phyloP scores from a whole-genome alignment of 2,888 invertebrate species.

The Epirrita christyi region DNA sequence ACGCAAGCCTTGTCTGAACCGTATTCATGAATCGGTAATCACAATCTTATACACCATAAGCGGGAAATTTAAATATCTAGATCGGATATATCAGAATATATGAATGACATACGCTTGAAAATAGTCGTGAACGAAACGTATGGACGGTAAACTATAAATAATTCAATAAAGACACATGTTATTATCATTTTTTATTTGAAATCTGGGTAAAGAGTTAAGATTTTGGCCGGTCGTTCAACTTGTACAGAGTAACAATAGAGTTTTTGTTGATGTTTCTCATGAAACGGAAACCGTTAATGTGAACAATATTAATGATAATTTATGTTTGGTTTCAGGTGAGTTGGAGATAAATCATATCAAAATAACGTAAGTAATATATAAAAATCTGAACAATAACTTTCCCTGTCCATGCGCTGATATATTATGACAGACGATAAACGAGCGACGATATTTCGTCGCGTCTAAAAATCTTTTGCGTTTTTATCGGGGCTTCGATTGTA shows the following conservation, averaged over 20 bases:
- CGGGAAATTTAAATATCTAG: conserved; percentile 62
- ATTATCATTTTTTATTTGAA: conserved; percentile 66
- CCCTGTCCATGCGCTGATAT: conserved; percentile 41
- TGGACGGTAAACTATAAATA: conserved; percentile 64
- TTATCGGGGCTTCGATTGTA: conserved; percentile 57
- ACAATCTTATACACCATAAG: conserved; percentile 37
- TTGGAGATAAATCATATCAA: conserved; percentile 33
- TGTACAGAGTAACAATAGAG: conserved; percentile 50
- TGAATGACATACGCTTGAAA: conserved; percentile 48
- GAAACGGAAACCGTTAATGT: conserved; percentile 42
- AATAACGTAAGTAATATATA: conserved; percentile 40
- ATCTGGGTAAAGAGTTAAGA: conserved; percentile 75
- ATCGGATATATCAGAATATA: conserved; percentile 59
- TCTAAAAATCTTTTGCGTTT: conserved; percentile 46
- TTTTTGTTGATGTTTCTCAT: conserved; percentile 48
- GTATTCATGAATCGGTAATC: conserved; percentile 40
- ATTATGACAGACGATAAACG: conserved; percentile 50
- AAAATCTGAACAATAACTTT: conserved; percentile 43
- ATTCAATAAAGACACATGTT: conserved; percentile 61
- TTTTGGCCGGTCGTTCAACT: conserved; percentile 78
- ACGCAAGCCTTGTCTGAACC: conserved; percentile 33
- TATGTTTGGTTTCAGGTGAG: conserved; percentile 57
- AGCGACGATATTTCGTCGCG: conserved; percentile 47
- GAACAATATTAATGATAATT: conserved; percentile 42
- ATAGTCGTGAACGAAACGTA: conserved; percentile 51